Conservation (phyloP, 2,797 vertebrate genomes). For the Clarias fuscus region DNA sequence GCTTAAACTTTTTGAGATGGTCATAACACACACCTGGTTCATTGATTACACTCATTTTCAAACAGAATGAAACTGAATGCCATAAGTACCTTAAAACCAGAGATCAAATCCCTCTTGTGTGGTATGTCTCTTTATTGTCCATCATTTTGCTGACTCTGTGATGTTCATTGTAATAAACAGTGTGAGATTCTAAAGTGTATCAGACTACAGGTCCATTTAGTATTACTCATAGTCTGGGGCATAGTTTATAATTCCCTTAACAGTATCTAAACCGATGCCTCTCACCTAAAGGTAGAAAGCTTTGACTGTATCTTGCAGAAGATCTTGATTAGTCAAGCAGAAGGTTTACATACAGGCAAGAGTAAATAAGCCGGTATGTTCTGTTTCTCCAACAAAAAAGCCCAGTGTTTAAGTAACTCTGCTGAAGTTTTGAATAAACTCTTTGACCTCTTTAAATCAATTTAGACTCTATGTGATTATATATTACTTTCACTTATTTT, state of each 20-base stretch:
- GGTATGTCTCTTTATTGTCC: no score
- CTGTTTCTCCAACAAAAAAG: conserved; percentile 22
- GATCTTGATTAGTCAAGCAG: background rate
- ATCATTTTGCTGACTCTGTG: background rate
- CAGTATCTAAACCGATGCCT: background rate
- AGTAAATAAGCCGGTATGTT: conserved; percentile 29
- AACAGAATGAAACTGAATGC: background rate
- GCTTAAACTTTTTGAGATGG: background rate
- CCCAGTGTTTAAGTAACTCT: background rate
- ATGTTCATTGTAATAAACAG: background rate
- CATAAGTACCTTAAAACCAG: background rate
- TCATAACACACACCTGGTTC: background rate
- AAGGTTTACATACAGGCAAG: background rate
- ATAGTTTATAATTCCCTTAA: background rate
- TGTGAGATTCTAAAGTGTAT: background rate
- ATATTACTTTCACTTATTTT: background rate
- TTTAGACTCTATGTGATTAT: background rate
- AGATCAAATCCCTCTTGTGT: background rate
- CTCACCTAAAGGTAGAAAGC: background rate
- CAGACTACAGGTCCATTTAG: background rate
- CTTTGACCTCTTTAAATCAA: background rate
- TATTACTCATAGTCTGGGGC: no score
- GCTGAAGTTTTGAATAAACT: background rate
- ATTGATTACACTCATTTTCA: background rate
- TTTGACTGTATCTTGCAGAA: background rate